Evolutionary conservation across 2,888 invertebrate species (phyloP), one percentile per base, ranked within the genome.

Genomic region (Oxytorus armatus): DNA sequence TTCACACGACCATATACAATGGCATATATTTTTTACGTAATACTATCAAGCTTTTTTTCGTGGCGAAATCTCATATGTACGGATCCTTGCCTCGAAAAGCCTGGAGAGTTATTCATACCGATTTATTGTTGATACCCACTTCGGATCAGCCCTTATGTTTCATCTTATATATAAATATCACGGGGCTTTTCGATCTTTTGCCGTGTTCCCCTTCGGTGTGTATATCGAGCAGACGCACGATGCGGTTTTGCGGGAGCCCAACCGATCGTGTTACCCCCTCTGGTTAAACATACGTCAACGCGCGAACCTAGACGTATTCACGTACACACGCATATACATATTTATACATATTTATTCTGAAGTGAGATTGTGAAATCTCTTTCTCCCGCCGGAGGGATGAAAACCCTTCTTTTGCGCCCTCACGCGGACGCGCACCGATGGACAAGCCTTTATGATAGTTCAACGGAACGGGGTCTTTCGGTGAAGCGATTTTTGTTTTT

Each of bases 221-320:
- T 74, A 59, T 65, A 61, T 74, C 61, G 73, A 51, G 68, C 39
- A 68, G 55, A 44, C 42, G 59, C 51, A 51, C 42, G 78, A 70
- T 79, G 75, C 59, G 81, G 74, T 81, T 81, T 79, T 53, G 74
- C 69, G 78, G 57, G 63, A 69, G 63, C 53, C 78, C 63, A 65
- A 66, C 73, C 81, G 78, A 81, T 78, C 70, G 61, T 47, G 65
- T 78, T 78, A 70, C 65, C 55, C 70, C 75, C 44, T 53, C 36
- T 70, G 70, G 65, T 3, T 68, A 47, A 72, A 68, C 77, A 77
- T 53, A 72, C 72, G 72, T 72, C 36, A 69, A 68, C 44, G 53
- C 42, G 36, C 57, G 44, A 59, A 61, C n/a, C n/a, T 72, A 47
- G 8, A 65, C 49, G 23, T 18, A 21, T 53, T 10, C 33, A 44